Evolutionary conservation across 2,888 invertebrate species (phyloP).

Genomic region (Conops quadrifasciatus): DNA sequence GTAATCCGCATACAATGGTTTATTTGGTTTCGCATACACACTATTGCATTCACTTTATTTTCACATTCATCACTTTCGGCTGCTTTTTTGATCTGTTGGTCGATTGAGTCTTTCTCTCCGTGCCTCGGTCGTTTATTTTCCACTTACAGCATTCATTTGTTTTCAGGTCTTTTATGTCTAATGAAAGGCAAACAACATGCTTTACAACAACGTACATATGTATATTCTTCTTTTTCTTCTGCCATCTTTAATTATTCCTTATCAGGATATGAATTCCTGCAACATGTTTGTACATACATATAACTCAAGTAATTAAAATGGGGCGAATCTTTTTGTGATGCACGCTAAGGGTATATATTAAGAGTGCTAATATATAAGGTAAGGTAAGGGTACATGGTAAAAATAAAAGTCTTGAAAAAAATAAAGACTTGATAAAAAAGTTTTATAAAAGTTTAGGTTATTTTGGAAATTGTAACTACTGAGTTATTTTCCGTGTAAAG

Average conservation of each 20-base stretch:
- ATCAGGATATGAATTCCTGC: slow-evolving; percentile 21
- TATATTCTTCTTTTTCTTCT: slow-evolving; percentile 25
- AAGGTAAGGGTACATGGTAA: too few species aligned
- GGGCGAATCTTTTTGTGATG: not conserved
- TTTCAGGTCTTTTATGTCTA: slow-evolving; percentile 31
- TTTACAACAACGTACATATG: slow-evolving; percentile 1
- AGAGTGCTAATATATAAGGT: too few species aligned
- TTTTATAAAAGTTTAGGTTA: not conserved
- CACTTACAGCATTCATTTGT: slow-evolving; percentile 32
- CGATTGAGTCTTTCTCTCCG: slow-evolving; percentile 1
- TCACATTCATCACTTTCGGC: slow-evolving; percentile 19
- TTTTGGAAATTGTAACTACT: not conserved
- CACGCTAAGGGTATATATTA: not conserved
- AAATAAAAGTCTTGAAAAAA: not conserved
- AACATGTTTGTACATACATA: not conserved
- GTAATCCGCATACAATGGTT: too few species aligned
- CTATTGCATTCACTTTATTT: slow-evolving; percentile 4
- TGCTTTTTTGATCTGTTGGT: slow-evolving; percentile 21
- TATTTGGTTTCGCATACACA: too few species aligned
- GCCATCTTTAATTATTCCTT: slow-evolving; percentile 40
- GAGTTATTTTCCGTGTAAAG: not conserved
- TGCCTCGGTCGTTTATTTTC: slow-evolving; percentile 34
- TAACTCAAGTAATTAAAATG: slow-evolving; percentile 17
- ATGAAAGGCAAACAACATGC: slow-evolving; percentile 41
- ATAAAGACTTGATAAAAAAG: too few species aligned